Evolutionary conservation across 2,797 vertebrate species (phyloP), one percentile per base, ranked within the genome.

Genomic region (Trachops cirrhosus): DNA sequence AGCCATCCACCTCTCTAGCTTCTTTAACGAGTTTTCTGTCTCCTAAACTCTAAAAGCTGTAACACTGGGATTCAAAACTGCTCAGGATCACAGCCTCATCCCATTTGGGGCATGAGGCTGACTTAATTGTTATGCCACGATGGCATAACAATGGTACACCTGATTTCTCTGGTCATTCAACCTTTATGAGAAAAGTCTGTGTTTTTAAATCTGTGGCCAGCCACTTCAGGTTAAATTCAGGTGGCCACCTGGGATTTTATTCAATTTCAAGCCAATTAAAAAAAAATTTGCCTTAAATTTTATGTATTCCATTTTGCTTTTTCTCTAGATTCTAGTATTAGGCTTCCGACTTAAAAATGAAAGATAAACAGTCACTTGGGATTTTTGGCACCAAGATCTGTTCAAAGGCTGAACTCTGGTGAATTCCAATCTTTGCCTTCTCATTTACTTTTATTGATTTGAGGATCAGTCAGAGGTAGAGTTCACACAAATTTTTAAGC

Each of bases 181-280:
- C 19, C 52, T 95, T 82, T 18, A 80, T 50, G 44, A 94, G 46
- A 93, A 87, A 77, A 73, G 32, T 93, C 2, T 54, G 11, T 70
- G 21, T 68, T 91, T 78, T 80, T 92, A 82, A 95, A 79, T 48
- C 52, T 75, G 44, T n/a, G 29, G 46, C 21, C 21, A 87, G 14
- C 89, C 46, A 67, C 37, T 91, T 82, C 26, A 92, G 21, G 50
- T 90, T 93, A 95, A 91, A 80, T 89, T 71, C 70, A 87, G 39
- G 86, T 39, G 26, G 39, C 48, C 75, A 84, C 32, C 15, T 59
- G 41, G 29, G 34, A 71, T 71, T 29, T 95, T 74, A 96, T 21
- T 91, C 44, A 89, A 68, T 67, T 89, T 87, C 29, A 78, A 79
- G 44, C 11, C 87, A 83, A 94, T 84, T 84, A 50, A 70, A 71